Percentiles rank a stretch among this genome's conserved stretches.
phyloP scores from a whole-genome alignment of 92 coral and sea anemone species.

The Palythoa grandiflora region DNA sequence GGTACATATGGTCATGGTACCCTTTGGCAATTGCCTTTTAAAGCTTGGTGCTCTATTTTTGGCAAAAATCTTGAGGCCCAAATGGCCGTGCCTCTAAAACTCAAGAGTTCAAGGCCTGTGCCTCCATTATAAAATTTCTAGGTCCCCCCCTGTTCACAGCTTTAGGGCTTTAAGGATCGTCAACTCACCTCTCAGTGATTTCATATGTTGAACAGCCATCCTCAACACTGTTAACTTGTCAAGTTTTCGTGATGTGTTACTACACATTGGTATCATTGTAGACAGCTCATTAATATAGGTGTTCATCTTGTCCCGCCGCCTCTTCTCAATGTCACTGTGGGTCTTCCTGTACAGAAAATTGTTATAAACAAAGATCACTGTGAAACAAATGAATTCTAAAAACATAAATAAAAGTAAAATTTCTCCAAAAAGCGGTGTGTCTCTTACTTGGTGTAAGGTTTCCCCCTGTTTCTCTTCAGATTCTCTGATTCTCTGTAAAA shows the following conservation, averaged over 20 bases:
- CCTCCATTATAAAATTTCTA: too few relatives aligned
- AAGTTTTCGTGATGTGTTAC: constrained; percentile 89
- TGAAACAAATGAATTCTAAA: too few relatives aligned
- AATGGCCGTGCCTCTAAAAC: too few relatives aligned
- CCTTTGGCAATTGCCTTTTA: too few relatives aligned
- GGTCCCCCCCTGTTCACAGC: too few relatives aligned
- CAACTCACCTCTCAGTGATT: constrained; percentile 83
- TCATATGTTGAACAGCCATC: constrained; percentile 97
- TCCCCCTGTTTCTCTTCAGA: constrained; percentile 49
- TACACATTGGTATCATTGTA: constrained; percentile 93
- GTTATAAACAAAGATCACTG: background rate
- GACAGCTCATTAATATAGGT: constrained; percentile 91
- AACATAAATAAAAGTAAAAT: too few relatives aligned
- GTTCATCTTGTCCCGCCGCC: constrained; percentile 97
- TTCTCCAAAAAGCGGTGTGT: background rate
- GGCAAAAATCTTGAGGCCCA: too few relatives aligned
- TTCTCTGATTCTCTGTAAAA: constrained; percentile 37
- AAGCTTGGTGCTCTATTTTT: too few relatives aligned
- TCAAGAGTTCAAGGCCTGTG: too few relatives aligned
- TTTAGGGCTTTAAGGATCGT: background rate
- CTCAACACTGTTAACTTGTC: constrained; percentile 93
- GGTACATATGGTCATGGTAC: too few relatives aligned
- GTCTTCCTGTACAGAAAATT: constrained; percentile 69
- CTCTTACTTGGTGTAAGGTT: constrained; percentile 60
- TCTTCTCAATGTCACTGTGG: constrained; percentile 96